Evolutionary conservation across 37 sponge, comb jelly and placozoan genomes (phyloP).

Genomic region (Halichondria panicea): DNA sequence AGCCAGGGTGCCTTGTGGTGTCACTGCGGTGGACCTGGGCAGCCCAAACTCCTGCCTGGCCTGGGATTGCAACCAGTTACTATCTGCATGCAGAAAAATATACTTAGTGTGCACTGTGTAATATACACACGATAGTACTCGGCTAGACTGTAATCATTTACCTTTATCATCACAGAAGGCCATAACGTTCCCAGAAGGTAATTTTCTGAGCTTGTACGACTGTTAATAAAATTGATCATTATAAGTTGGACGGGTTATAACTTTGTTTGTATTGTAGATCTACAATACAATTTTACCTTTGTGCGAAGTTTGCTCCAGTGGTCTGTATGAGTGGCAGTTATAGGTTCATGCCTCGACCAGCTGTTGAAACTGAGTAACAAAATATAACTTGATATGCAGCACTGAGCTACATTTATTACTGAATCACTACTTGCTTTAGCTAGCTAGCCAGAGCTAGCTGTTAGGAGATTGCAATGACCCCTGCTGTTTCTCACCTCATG

Average conservation of each 20-base stretch:
- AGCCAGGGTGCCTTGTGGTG: constrained; percentile 44
- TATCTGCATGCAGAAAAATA: not conserved
- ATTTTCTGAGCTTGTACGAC: constrained; percentile 47
- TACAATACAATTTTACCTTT: constrained; percentile 19
- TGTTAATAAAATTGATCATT: constrained; percentile 7
- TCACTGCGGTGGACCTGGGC: constrained; percentile 6
- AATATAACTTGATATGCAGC: not conserved
- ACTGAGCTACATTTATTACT: too few species aligned
- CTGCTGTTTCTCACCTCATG: too few species aligned
- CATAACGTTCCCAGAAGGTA: constrained; percentile 44
- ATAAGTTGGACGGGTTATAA: not conserved
- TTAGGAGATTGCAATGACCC: too few species aligned
- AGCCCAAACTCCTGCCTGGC: not conserved
- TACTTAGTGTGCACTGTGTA: too few species aligned
- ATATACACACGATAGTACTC: not conserved
- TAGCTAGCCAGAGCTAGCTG: too few species aligned
- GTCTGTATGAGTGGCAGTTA: constrained; percentile 28
- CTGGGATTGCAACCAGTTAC: not conserved
- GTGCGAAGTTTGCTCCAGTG: constrained; percentile 71
- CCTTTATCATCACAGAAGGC: constrained; percentile 48
- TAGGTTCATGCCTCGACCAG: constrained; percentile 51
- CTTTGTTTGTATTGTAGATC: not conserved
- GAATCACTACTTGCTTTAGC: too few species aligned
- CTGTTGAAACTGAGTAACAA: constrained; percentile 32
- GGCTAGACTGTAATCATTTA: not conserved